Evolutionary conservation across 2,113 vertebrate genomes (phyloP), one percentile per base, ranked within the genome.

Genomic region (Aphelocoma coerulescens): DNA sequence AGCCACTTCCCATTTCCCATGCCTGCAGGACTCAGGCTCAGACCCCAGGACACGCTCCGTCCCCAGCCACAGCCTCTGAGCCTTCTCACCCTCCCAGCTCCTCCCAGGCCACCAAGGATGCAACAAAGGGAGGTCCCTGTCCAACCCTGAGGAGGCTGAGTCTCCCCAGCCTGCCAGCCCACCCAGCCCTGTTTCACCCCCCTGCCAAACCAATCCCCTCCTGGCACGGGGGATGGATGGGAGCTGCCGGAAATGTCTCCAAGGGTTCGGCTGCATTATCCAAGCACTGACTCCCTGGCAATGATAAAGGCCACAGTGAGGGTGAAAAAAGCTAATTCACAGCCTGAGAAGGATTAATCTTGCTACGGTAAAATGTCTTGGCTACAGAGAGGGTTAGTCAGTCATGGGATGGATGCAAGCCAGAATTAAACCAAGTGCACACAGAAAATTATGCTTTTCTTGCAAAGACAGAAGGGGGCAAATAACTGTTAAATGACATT

Each of bases 271-370:
- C 66, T 72, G 61, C 43, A 55, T 92, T 68, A 68, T 57, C 91
- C 73, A 48, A 0, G 16, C 80, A 41, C 66, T 21, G 88, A 35
- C 75, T 81, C 89, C 69, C 85, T 87, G 96, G 80, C 91, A 89
- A 6, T 48, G 68, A 62, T 35, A 75, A 92, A 88, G 73, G 84
- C 80, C 91, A 89, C 73, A 48, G 48, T 3, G 76, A 72, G 65
- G 69, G 66, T 18, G 81, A n/a, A 68, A 88, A 86, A 91, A 89
- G 52, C 80, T 49, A 75, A 89, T 94, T 95, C 89, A 68, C 77
- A 91, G 91, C 69, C 89, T 92, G 87, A 89, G 61, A 65, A 89
- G 95, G 84, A 94, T 92, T 96, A 91, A 96, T 95, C 62, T 87
- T 82, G 80, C 86, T 87, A 67, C 83, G 69, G 84, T 78, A 94